phyloP scores from a whole-genome alignment of 2,888 invertebrate genomes.

The Didymodactylos carnosus region DNA sequence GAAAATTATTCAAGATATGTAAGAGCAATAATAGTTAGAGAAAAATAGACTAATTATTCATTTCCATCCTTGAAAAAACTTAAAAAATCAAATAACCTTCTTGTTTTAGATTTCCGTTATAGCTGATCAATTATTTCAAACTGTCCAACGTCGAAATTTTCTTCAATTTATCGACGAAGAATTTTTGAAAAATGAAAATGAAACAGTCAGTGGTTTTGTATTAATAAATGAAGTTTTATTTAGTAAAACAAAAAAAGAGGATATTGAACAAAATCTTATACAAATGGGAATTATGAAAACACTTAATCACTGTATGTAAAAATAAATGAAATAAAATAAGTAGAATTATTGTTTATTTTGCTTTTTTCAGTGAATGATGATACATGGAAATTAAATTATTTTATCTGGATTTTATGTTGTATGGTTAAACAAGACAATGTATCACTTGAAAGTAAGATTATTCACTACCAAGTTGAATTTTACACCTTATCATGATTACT shows the following conservation, averaged over 20 bases:
- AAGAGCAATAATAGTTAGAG: background rate
- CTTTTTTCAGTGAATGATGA: background rate
- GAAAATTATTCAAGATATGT: background rate
- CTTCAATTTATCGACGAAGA: background rate
- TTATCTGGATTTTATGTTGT: background rate
- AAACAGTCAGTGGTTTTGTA: background rate
- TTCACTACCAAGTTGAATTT: no score
- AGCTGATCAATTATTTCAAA: background rate
- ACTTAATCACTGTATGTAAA: background rate
- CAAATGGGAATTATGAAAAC: background rate
- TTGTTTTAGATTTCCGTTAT: background rate
- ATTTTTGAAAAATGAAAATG: background rate
- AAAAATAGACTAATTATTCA: no score
- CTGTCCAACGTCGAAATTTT: background rate
- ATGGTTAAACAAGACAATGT: background rate
- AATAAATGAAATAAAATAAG: no score
- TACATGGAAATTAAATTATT: background rate
- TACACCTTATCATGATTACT: no score
- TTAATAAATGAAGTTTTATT: background rate
- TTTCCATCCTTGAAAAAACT: no score
- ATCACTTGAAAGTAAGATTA: background rate
- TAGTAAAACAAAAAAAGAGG: background rate
- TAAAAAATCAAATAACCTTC: background rate
- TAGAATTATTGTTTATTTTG: background rate
- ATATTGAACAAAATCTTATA: background rate